Base-by-base conservation (phyloP, 2,113 vertebrate genomes). In the Australoheros scitulus region DNA sequence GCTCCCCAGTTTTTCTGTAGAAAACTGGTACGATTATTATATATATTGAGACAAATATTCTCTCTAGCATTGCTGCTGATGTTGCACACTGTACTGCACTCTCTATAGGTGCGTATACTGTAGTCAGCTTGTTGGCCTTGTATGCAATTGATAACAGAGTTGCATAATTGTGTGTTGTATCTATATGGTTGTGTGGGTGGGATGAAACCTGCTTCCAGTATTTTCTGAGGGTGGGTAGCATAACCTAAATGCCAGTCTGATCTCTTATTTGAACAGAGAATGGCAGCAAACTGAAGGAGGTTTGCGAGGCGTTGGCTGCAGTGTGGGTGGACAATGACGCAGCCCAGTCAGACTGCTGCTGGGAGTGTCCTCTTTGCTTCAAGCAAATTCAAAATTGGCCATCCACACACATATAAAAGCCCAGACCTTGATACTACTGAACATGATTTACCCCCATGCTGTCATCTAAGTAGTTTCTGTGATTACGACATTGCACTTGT, bases 271-370 rank as follows among this genome's bases (percentile, higher is more conserved):
- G 74, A 89, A 72, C 68, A 70, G 50, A 74, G 60, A 72, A 14
- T 76, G 77, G 60, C 41, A 80, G 78, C 56, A 82, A 79, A 61
- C 68, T 87, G 76, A 56, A 38, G 72, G 74, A 85, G 77, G 84
- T 79, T 34, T 85, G 84, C 3, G 61, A 84, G 89, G 92, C 79
- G 76, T 87, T 83, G 89, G 65, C 91, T 89, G 90, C 83, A 80
- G 64, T 22, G 79, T 64, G 79, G 76, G 88, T 47, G 61, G 91
- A 86, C 26, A 77, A 88, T 91, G 90, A 92, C 76, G 79, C 92
- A 89, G 89, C 90, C 90, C 87, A 82, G 89, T 91, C 82, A 89
- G 65, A 61, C 81, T 90, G 84, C 90, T 82, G 57, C 77, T 93
- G 90, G 90, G 92, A 78, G 89, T 88, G 90, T 86, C 87, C 57